Evolutionary conservation across 2,113 vertebrate species (phyloP).

Genomic region (Oostethus manadensis): DNA sequence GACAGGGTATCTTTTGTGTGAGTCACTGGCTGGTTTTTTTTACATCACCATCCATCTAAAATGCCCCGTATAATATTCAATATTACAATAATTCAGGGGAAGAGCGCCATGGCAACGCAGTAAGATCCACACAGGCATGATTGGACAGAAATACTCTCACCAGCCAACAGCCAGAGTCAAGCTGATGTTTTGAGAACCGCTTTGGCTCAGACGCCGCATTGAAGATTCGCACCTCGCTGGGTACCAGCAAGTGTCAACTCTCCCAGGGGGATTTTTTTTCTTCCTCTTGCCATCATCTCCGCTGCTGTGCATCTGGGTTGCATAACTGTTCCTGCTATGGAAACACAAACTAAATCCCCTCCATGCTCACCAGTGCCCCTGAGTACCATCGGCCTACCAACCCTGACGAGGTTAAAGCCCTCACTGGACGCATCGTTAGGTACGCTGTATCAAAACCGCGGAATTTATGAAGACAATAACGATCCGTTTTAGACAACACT

Average conservation of each 20-base stretch:
- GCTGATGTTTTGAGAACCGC: constrained; percentile 37
- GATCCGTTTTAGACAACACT: not conserved
- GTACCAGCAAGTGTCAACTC: constrained; percentile 61
- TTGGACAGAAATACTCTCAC: not conserved
- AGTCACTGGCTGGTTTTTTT: not conserved
- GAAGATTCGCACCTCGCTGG: constrained; percentile 57
- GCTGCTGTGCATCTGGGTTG: constrained; percentile 52
- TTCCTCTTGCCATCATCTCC: constrained; percentile 25
- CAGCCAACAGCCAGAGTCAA: not conserved
- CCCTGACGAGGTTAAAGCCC: constrained; percentile 19
- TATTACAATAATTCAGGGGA: constrained; percentile 13
- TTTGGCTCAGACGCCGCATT: constrained; percentile 41
- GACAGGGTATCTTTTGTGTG: too few species aligned
- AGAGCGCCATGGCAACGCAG: constrained; percentile 7
- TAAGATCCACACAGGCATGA: constrained; percentile 12
- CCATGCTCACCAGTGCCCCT: constrained; percentile 9
- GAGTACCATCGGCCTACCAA: constrained; percentile 24
- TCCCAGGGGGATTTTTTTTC: constrained; percentile 43
- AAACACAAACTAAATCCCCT: constrained; percentile 48
- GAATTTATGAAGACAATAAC: not conserved
- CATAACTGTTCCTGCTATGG: constrained; percentile 58
- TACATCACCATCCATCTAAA: not conserved
- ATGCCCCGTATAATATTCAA: not conserved
- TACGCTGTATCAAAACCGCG: not conserved
- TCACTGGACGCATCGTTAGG: constrained; percentile 1